Evolutionary conservation across 2,888 invertebrate species (phyloP), one percentile per base, ranked within the genome.

Genomic region (Sthenelais limicola): DNA sequence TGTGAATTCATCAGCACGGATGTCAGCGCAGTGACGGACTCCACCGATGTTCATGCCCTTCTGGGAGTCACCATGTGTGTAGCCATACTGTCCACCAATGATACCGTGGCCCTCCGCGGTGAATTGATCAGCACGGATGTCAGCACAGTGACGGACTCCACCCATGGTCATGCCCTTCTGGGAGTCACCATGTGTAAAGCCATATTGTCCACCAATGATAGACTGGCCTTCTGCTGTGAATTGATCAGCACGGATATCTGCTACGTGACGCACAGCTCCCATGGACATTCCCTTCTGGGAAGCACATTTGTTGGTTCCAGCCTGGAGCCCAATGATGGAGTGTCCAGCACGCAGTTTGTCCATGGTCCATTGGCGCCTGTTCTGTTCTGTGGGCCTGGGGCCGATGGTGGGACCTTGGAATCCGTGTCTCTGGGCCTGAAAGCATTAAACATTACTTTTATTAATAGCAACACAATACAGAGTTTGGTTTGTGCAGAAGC

Each of bases 401-500:
- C 87, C 87, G 68, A 84, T 84, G 9, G 82, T 80, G 26, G 83
- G 82, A 21, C 86, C 87, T 26, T 82, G 78, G 78, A 85, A 86
- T 12, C 79, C 78, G 75, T 84, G 76, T 52, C 86, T 77, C 76
- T 87, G 87, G 69, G 48, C 47, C 67, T 67, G 30, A 7, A 48
- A 67, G 28, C 28, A 3, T 47, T 18, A 26, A 47, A 7, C 24
- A 28, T 51, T n/a, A 51, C 7, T 15, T 43, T 9, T 43, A 43
- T 12, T 15, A 43, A 9, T 43, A 12, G 15, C 7, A 51, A 5
- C 5, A 5, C 7, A 21, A n/a, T 5, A n/a, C n/a, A 51, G 7
- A 51, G 51, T 5, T 24, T 51, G 26, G 12, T 12, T 51, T 51
- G 51, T 21, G 5, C 12, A 21, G 51, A 26, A 21, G 18, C 9